Percentiles rank a stretch among this genome's conserved stretches.
These are phyloP conservation scores for Aphidius gifuensis DNA, from an alignment of 1,140 invertebrate species.

Conservation along the genomic window DNA sequence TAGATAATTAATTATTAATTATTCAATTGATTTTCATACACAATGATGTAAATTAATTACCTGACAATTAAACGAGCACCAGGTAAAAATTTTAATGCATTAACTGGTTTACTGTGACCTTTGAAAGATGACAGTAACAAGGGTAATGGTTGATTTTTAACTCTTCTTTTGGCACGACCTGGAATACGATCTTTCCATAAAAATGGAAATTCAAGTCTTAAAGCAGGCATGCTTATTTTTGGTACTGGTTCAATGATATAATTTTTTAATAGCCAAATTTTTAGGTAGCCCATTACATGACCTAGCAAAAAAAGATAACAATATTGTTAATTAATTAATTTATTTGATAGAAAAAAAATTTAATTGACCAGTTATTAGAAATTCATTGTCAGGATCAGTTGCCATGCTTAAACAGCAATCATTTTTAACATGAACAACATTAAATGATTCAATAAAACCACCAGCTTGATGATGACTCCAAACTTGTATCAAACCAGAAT, in stretches of 20 bases:
- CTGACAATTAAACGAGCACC: constrained; percentile 59
- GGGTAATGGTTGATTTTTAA: constrained; percentile 60
- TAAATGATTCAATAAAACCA: constrained; percentile 63
- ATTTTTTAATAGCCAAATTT: constrained; percentile 68
- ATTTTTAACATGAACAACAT: constrained; percentile 61
- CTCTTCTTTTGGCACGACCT: constrained; percentile 63
- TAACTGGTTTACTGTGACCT: constrained; percentile 38
- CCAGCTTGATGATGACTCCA: constrained; percentile 71
- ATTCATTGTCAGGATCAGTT: constrained; percentile 64
- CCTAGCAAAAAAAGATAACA: constrained; percentile 35
- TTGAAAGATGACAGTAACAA: constrained; percentile 56
- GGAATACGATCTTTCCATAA: constrained; percentile 60
- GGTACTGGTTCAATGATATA: constrained; percentile 46
- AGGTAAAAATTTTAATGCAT: constrained; percentile 37
- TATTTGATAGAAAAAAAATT: constrained; percentile 1
- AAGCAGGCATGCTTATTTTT: constrained; percentile 56
- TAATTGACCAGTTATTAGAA: constrained; percentile 60
- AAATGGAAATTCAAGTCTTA: constrained; percentile 69
- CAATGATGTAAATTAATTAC: constrained; percentile 39
- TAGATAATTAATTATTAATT: constrained; percentile 37
- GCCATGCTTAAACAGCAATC: constrained; percentile 66
- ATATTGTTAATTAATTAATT: constrained; percentile 2
- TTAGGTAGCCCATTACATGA: constrained; percentile 67
- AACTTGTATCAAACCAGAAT: constrained; percentile 66
- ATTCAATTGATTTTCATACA: not conserved